phyloP scores from a whole-genome alignment of 2,797 vertebrate genomes.

The Oceanodroma leucorhoa region DNA sequence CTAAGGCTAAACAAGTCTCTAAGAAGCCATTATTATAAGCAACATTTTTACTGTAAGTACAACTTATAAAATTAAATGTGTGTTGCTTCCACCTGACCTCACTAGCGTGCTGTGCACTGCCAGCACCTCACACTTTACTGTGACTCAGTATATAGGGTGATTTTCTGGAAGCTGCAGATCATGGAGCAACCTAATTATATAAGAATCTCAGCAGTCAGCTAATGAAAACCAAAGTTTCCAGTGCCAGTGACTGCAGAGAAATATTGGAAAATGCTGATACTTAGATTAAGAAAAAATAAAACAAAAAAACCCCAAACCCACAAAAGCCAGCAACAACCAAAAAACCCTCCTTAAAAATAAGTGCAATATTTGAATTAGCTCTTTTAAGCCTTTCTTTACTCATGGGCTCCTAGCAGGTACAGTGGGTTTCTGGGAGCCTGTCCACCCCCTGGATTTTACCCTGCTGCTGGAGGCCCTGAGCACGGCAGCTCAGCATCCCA shows the following conservation, averaged over 20 bases:
- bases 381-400: background rate
- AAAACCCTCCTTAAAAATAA: background rate
- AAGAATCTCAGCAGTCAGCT: background rate
- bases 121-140: background rate
- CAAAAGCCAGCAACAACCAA: background rate
- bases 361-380: background rate
- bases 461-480: background rate
- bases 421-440: background rate
- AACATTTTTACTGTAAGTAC: background rate
- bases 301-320: background rate
- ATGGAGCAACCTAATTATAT: background rate
- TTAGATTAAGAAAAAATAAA: background rate
- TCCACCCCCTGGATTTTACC: background rate
- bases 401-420: background rate
- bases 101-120: background rate
- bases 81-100: background rate
- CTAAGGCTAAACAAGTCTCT: background rate
- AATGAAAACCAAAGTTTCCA: background rate
- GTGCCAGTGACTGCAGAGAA: background rate
- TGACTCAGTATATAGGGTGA: background rate
- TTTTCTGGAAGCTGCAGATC: background rate
- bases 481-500: background rate
- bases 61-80: background rate
- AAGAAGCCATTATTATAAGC: background rate
- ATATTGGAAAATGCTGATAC: background rate